Percentiles rank a stretch among this genome's conserved stretches.
Conservation (phyloP, 92 coral and sea anemone genomes). For the Paragorgia papillata region DNA sequence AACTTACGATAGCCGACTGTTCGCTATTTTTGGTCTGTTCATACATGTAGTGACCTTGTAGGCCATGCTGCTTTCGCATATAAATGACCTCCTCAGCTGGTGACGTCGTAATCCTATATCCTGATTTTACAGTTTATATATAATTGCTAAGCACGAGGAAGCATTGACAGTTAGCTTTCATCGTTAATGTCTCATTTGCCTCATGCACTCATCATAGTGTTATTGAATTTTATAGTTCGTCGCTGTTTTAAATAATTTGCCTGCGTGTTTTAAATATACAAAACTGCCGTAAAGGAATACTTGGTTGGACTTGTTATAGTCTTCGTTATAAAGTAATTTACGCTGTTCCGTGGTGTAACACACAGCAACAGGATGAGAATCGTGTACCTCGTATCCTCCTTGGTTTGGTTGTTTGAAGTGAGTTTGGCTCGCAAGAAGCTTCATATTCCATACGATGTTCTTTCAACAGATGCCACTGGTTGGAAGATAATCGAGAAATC, state of each 20-base stretch:
- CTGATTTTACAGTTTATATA: conserved; percentile 20
- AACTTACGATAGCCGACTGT: not conserved
- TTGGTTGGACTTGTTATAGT: not conserved
- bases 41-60: conserved; percentile 19
- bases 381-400: not conserved
- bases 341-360: not conserved
- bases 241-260: conserved; percentile 5
- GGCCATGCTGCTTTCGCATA: not conserved
- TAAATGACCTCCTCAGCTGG: conserved; percentile 3
- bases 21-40: conserved; percentile 9
- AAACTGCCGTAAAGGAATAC: conserved; percentile 5
- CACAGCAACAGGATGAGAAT: conserved; percentile 8
- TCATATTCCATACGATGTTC: conserved; percentile 19
- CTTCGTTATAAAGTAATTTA: not conserved
- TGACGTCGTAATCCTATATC: conserved; percentile 45
- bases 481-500: conserved; percentile 38
- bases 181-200: conserved; percentile 28
- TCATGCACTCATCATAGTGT: conserved; percentile 41
- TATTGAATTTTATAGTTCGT: conserved; percentile 46
- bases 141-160: conserved; percentile 8
- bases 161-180: conserved; percentile 48
- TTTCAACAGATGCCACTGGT: conserved; percentile 26
- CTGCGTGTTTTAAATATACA: conserved; percentile 29
- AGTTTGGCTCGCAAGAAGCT: conserved; percentile 17
- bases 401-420: conserved; percentile 17